Base-by-base conservation (phyloP, 1,140 invertebrate genomes). In the Triops cancriformis region DNA sequence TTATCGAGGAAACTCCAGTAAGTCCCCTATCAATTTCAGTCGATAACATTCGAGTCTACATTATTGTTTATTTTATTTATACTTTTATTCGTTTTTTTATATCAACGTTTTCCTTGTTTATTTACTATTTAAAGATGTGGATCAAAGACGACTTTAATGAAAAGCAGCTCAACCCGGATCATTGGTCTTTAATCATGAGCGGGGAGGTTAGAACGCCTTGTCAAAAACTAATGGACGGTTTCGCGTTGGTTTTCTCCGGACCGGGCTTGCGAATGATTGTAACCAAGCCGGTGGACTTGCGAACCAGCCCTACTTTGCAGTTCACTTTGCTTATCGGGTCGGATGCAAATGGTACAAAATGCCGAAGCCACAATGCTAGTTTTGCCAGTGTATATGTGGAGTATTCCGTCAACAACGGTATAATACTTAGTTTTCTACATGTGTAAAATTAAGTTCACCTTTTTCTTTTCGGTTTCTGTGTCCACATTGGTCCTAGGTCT, bases 61-160 rank as follows among this genome's bases (percentile, higher is more conserved):
- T 37, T 37, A 37, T 4, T 37, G 7, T 37, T 37, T 37, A 37
- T 7, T 2, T 37, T 37, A 37, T 37, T 7, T 37, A n/a, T n/a
- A n/a, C n/a, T n/a, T n/a, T n/a, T n/a, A n/a, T n/a, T n/a, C n/a
- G n/a, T n/a, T 37, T 77, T 85, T 84, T 81, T 80, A 23, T 82
- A 82, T 74, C 18, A 11, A 12, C 11, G 51, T 64, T 64, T 64
- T 12, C 18, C 51, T 6, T 64, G n/a, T 14, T n/a, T 18, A 23
- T 64, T 64, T 64, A 14, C 6, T 64, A 6, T 73, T 78, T 45
- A 78, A 74, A 45, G 73, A 43, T 45, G 72, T n/a, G 72, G 77
- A 81, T 85, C 26, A 83, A 84, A 73, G 85, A 85, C 77, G 83
- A 81, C 7, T 86, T 86, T 82, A 81, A 64, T 14, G 18, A 77